Percentiles rank a stretch among this genome's conserved stretches.
These are phyloP conservation scores for Rousettus leschenaultii DNA, from an alignment of 2,113 vertebrate genomes.

Conservation along the genomic window DNA sequence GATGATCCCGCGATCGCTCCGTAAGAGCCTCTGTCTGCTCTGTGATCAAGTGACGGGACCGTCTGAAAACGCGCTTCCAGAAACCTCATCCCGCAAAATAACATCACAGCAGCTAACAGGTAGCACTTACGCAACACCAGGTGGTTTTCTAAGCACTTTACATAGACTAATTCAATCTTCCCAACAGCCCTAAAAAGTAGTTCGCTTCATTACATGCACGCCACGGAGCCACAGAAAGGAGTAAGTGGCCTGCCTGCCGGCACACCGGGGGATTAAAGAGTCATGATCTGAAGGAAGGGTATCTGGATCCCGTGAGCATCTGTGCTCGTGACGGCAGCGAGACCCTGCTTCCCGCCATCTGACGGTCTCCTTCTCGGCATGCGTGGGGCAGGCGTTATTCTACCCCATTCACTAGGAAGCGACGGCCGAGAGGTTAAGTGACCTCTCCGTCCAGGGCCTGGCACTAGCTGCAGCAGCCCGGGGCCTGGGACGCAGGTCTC, in stretches of 20 bases:
- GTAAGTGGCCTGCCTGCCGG: neutral
- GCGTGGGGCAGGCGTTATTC: neutral
- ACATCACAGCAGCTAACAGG: neutral
- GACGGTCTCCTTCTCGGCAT: neutral
- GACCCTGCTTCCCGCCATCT: neutral
- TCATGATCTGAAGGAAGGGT: neutral
- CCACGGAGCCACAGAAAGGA: neutral
- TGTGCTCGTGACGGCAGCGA: neutral
- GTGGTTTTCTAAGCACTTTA: neutral
- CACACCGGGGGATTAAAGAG: neutral
- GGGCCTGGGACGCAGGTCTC: neutral
- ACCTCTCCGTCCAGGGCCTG: neutral
- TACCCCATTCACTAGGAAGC: neutral
- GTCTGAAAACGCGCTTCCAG: neutral
- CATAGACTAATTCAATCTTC: neutral
- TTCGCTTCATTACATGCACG: neutral
- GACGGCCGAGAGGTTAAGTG: neutral
- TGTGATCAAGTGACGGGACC: neutral
- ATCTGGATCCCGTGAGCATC: neutral
- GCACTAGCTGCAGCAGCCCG: neutral
- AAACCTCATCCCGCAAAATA: conserved; percentile 19
- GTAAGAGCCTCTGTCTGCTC: neutral
- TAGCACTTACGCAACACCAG: neutral
- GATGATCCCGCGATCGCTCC: neutral
- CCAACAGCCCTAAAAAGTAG: neutral